phyloP scores from a whole-genome alignment of 2,113 vertebrate genomes.

The Gadus chalcogrammus region DNA sequence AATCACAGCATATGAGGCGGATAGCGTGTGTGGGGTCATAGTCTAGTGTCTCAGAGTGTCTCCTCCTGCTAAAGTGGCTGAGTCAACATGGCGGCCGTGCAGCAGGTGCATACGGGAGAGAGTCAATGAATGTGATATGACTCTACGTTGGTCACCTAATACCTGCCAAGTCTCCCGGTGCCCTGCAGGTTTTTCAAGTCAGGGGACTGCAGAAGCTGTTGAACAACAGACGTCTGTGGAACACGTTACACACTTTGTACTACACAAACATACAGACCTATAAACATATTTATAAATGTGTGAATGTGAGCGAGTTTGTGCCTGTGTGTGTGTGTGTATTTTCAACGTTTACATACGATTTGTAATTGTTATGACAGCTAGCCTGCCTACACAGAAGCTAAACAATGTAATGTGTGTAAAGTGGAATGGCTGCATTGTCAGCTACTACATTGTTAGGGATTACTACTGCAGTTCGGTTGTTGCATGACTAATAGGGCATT shows the following conservation, averaged over 20 bases:
- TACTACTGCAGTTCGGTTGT: no score
- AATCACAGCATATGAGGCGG: no score
- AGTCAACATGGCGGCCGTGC: slow-evolving; percentile 40
- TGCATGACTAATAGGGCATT: no score
- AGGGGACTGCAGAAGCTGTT: slow-evolving; percentile 8
- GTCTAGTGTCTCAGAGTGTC: background rate
- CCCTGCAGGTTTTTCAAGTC: slow-evolving; percentile 56
- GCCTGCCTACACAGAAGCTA: no score
- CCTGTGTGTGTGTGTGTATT: no score
- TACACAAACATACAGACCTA: background rate
- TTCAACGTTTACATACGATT: no score
- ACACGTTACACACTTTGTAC: background rate
- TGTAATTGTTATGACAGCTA: no score
- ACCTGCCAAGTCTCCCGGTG: slow-evolving; percentile 6
- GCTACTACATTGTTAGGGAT: no score
- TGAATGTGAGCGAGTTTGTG: background rate
- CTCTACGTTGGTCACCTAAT: slow-evolving; percentile 12
- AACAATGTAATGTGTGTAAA: no score
- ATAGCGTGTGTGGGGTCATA: no score
- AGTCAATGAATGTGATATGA: slow-evolving; percentile 31
- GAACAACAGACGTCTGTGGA: background rate
- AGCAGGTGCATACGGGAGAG: slow-evolving; percentile 24
- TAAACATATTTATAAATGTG: background rate
- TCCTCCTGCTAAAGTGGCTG: slow-evolving; percentile 11
- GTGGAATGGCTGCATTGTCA: no score